These are phyloP conservation scores for Meghimatium bilineatum DNA, from an alignment of 2,888 invertebrate species.

Conservation along the genomic window DNA sequence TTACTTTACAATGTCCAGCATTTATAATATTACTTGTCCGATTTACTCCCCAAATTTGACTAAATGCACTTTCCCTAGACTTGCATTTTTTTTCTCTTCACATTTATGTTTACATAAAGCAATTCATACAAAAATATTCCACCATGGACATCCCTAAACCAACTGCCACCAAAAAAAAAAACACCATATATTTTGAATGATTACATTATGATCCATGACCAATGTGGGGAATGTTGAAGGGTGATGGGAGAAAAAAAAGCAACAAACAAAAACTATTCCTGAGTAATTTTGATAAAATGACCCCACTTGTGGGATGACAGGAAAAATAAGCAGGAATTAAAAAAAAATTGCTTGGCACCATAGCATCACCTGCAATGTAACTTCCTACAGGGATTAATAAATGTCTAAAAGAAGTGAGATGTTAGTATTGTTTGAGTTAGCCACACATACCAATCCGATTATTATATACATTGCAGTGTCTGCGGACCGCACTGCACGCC, in stretches of 20 bases:
- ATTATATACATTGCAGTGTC: constrained; percentile 73
- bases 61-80: too few species aligned
- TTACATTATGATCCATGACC: too few species aligned
- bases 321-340: not conserved
- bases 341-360: constrained; percentile 40
- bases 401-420: not conserved
- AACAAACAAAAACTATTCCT: too few species aligned
- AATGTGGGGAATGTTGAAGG: too few species aligned
- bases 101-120: not conserved
- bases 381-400: not conserved
- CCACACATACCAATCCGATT: constrained; percentile 68
- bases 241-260: too few species aligned
- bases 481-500: constrained; percentile 72
- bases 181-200: too few species aligned
- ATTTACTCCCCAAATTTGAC: too few species aligned
- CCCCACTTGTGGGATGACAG: too few species aligned
- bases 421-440: constrained; percentile 45
- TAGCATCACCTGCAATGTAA: constrained; percentile 25
- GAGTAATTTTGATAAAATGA: not conserved
- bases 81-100: too few species aligned
- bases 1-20: not conserved
- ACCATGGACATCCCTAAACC: constrained; percentile 1
- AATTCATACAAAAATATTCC: not conserved
- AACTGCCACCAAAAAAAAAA: constrained; percentile 6
- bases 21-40: too few species aligned